phyloP scores from a whole-genome alignment of 2,797 vertebrate species.

The Sebastiscus tertius region DNA sequence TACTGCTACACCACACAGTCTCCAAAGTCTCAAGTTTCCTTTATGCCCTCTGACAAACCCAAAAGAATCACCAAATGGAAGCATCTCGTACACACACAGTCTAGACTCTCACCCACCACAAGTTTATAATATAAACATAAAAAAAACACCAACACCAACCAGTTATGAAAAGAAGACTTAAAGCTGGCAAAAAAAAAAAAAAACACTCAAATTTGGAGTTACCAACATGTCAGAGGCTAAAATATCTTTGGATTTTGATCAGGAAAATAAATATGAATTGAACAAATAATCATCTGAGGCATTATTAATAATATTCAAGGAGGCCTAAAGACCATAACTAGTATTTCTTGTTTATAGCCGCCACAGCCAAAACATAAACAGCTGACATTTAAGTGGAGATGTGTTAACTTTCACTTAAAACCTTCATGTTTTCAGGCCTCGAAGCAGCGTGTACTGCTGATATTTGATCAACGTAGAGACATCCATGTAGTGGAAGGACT shows the following conservation, averaged over 20 bases:
- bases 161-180: neutral
- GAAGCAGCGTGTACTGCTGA: neutral
- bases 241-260: conserved; percentile 51
- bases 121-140: neutral
- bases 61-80: conserved; percentile 17
- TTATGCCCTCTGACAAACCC: neutral
- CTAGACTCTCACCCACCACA: neutral
- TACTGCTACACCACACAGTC: neutral
- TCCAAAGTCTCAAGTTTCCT: neutral
- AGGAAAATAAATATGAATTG: conserved; percentile 54
- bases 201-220: neutral
- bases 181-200: neutral
- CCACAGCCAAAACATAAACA: conserved; percentile 7
- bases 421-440: neutral
- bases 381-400: neutral
- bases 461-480: neutral
- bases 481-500: neutral
- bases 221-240: neutral
- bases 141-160: neutral
- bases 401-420: neutral
- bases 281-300: conserved; percentile 28
- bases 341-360: neutral
- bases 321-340: neutral
- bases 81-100: neutral
- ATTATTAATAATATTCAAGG: neutral